phyloP scores from a whole-genome alignment of 2,888 invertebrate genomes.

The Aelia acuminata region DNA sequence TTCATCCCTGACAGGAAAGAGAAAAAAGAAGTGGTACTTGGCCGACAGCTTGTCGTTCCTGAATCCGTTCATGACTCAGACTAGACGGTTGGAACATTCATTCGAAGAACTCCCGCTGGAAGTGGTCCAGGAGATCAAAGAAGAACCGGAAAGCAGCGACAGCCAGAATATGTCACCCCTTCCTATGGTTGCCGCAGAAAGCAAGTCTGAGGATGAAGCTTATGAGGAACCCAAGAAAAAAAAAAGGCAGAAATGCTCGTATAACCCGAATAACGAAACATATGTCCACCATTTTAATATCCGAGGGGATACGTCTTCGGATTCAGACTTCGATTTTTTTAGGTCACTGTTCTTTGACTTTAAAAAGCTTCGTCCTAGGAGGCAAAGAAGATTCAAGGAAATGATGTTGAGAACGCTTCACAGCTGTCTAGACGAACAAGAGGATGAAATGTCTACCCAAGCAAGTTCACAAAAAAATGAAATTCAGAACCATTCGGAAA shows the following conservation, averaged over 20 bases:
- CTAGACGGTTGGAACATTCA: not conserved
- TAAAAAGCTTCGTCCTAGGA: slow-evolving; percentile 1
- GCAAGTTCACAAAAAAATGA: not conserved
- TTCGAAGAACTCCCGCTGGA: slow-evolving; percentile 13
- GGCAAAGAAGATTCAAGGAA: slow-evolving; percentile 12
- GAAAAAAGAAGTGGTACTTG: slow-evolving; percentile 18
- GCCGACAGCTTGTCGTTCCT: not conserved
- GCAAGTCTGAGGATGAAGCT: not conserved
- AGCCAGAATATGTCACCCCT: not conserved
- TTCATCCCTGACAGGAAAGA: not conserved
- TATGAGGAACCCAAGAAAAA: not conserved
- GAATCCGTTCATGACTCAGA: not conserved
- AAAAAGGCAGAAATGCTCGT: not conserved
- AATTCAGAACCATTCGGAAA: not conserved
- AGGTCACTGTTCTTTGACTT: not conserved
- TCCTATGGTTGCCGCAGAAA: not conserved
- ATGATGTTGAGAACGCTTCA: not conserved
- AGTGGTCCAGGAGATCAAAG: not conserved
- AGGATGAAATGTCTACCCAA: not conserved
- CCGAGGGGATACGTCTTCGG: not conserved
- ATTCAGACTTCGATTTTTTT: slow-evolving; percentile 20
- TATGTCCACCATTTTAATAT: not conserved
- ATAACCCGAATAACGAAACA: not conserved
- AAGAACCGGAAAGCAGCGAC: not conserved
- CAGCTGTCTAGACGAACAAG: not conserved